Evolutionary conservation across 2,113 vertebrate species (phyloP).

Genomic region (Cathartes aura): DNA sequence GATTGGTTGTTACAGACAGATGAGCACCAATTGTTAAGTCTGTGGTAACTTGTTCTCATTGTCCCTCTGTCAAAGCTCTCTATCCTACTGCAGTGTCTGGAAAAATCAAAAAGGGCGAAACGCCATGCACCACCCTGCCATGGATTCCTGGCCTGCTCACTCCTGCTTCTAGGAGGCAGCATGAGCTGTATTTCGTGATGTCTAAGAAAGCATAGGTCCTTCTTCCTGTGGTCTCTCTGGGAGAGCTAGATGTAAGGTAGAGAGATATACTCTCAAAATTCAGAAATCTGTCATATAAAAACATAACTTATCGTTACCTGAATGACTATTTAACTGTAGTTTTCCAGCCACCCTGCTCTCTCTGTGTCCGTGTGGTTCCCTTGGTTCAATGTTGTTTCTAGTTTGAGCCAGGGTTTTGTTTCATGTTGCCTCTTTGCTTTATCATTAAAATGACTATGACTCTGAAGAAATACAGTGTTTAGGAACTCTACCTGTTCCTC

Average conservation of each 20-base stretch:
- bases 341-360: neutral
- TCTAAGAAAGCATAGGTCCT: neutral
- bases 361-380: neutral
- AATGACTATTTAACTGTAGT: neutral
- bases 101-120: neutral
- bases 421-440: neutral
- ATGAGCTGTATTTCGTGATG: neutral
- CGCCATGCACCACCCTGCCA: neutral
- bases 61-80: neutral
- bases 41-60: neutral
- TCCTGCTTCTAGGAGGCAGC: neutral
- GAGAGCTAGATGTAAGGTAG: neutral
- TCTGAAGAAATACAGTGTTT: neutral
- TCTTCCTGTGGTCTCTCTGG: neutral
- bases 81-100: neutral
- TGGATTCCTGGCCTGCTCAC: neutral
- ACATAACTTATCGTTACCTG: neutral
- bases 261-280: neutral
- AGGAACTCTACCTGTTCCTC: neutral
- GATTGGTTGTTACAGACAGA: neutral
- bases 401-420: neutral
- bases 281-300: neutral
- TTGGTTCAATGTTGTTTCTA: neutral
- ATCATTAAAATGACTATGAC: neutral
- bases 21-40: neutral